phyloP scores from a whole-genome alignment of 2,113 vertebrate species.

The Heterochromis multidens region DNA sequence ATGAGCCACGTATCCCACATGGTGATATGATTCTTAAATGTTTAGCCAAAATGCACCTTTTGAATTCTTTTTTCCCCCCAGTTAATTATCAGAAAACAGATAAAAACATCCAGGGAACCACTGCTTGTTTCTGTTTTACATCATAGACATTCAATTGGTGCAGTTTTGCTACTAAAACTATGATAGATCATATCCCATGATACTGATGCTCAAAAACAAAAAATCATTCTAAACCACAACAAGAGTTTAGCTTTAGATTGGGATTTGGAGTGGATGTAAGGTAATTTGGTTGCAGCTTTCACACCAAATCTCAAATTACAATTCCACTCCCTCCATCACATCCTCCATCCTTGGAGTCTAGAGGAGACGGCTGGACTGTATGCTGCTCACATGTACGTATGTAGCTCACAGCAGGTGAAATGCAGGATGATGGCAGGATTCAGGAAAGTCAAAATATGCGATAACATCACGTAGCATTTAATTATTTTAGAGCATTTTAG shows the following conservation, averaged over 20 bases:
- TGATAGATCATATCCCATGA: background rate
- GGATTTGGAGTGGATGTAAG: no score
- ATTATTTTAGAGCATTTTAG: background rate
- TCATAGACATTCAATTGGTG: background rate
- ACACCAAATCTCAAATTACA: no score
- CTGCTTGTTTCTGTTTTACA: background rate
- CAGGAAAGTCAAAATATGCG: background rate
- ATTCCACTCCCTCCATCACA: no score
- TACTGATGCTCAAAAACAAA: no score
- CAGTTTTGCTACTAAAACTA: background rate
- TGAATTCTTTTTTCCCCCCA: no score
- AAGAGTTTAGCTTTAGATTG: no score
- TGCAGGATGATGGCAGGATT: background rate
- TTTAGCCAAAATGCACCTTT: background rate
- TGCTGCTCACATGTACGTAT: background rate
- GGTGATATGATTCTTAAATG: background rate
- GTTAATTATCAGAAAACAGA: background rate
- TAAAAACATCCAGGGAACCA: background rate
- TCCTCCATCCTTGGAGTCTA: no score
- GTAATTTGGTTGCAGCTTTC: no score
- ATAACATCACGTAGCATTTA: accelerated
- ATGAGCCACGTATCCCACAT: background rate
- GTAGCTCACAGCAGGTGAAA: background rate
- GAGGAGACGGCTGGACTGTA: background rate
- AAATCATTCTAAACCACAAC: no score